Percentiles rank a stretch among this genome's conserved stretches.
phyloP scores from a whole-genome alignment of 2,888 invertebrate species.

The Aleiodes testaceus region DNA sequence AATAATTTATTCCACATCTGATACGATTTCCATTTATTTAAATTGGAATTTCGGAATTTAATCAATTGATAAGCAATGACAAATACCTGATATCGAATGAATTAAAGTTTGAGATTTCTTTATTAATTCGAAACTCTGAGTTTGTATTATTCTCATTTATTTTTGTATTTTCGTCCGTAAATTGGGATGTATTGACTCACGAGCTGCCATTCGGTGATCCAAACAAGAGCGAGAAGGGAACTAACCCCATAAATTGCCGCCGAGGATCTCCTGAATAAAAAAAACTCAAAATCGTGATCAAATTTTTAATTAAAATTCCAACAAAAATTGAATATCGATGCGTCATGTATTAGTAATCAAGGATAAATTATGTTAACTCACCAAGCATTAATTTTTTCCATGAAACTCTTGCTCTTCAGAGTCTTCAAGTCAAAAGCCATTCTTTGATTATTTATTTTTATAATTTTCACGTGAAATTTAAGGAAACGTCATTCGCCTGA shows the following conservation, averaged over 20 bases:
- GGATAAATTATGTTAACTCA: conserved; percentile 12
- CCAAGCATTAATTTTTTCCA: conserved; percentile 23
- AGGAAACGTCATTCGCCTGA: background rate
- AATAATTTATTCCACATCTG: too few relatives aligned
- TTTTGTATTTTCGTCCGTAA: conserved; percentile 59
- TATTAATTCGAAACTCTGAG: too few relatives aligned
- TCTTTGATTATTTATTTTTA: background rate
- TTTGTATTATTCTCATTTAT: conserved; percentile 17
- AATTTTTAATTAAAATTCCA: conserved; percentile 3
- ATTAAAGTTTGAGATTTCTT: background rate
- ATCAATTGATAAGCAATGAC: too few relatives aligned
- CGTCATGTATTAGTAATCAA: background rate
- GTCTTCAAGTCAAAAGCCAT: background rate
- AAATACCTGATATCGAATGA: too few relatives aligned
- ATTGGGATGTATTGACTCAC: conserved; percentile 61
- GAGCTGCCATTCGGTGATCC: conserved; percentile 62
- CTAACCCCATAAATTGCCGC: conserved; percentile 54
- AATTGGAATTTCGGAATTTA: too few relatives aligned
- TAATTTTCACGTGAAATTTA: background rate
- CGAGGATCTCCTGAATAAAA: conserved; percentile 57
- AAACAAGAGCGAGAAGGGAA: conserved; percentile 51
- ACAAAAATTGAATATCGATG: background rate
- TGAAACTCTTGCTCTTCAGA: conserved; percentile 5
- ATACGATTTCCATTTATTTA: too few relatives aligned
- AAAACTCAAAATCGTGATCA: background rate